Conservation (phyloP, 2,797 vertebrate species). For the Helostoma temminkii region DNA sequence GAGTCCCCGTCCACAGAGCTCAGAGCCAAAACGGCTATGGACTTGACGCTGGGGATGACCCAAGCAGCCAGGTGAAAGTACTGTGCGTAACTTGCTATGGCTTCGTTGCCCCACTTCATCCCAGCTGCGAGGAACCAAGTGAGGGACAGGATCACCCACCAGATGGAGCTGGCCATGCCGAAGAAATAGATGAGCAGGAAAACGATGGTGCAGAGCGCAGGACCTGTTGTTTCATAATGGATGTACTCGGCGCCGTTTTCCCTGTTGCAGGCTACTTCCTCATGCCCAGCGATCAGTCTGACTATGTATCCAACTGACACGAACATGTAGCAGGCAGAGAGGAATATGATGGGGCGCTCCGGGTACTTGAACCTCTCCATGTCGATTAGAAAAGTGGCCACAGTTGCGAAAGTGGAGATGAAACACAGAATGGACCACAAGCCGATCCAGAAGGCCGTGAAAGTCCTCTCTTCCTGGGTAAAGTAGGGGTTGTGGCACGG, state of each 20-base stretch:
- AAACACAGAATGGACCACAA: conserved; percentile 94
- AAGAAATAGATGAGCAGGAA: conserved; percentile 92
- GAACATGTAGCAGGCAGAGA: conserved; percentile 93
- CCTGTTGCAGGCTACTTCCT: conserved; percentile 89
- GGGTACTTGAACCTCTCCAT: conserved; percentile 94
- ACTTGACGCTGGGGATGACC: conserved; percentile 91
- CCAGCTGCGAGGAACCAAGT: conserved; percentile 93
- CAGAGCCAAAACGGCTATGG: conserved; percentile 88
- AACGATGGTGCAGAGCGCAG: conserved; percentile 90
- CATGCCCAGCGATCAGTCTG: conserved; percentile 90
- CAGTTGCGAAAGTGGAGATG: conserved; percentile 91
- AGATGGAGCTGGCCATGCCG: conserved; percentile 92
- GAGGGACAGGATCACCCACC: conserved; percentile 93
- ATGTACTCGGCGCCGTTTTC: conserved; percentile 85
- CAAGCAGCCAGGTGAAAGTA: conserved; percentile 92
- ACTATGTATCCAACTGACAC: conserved; percentile 92
- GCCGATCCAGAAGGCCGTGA: conserved; percentile 93
- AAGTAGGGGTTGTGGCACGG: conserved; percentile 94
- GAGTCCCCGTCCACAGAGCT: conserved; percentile 93
- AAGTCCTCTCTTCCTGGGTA: conserved; percentile 89
- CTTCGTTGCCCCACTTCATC: conserved; percentile 93
- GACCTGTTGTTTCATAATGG: conserved; percentile 89
- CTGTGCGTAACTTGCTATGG: conserved; percentile 89
- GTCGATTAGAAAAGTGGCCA: conserved; percentile 93
- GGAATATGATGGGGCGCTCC: conserved; percentile 93